Base-by-base conservation (phyloP, 2,797 vertebrate species). In the Zonotrichia albicollis region DNA sequence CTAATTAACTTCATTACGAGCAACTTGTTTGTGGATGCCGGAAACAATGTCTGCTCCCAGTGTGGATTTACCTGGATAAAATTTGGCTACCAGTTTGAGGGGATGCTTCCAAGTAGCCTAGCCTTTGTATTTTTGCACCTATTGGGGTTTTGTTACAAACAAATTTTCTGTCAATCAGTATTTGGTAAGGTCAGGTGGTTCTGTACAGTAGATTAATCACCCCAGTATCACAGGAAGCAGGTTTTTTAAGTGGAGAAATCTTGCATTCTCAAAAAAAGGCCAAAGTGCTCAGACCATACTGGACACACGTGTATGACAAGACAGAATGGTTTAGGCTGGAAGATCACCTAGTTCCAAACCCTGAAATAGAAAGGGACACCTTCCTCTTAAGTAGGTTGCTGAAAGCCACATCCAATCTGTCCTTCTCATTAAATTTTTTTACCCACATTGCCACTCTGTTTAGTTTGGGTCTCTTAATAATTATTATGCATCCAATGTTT, bases 1-100 rank as follows among this genome's bases (percentile, higher is more conserved):
- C 98, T 98, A 87, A 98, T 98, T 98, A 98, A 98, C 98, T 97
- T 95, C 70, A 91, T 89, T 95, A 93, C 58, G 53, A 97, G 95
- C 87, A 96, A 94, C 96, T 94, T 95, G 96, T 96, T 96, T 97
- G 96, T 94, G 94, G 97, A 96, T 94, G 96, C 93, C 96, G 95
- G 94, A 97, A 96, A 96, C 87, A 96, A 96, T 87, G 80, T 53
- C 96, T 43, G 17, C 89, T 95, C 84, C 90, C 65, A 20, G 60
- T 50, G 48, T 43, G 61, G 73, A 83, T 74, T 60, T 90, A 79
- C 61, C 67, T 68, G 77, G 32, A n/a, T 40, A 61, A 84, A 82
- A 94, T 93, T 79, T 92, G 54, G 62, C 96, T 90, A 14, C 29
- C 13, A 4, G 0, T 34, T 62, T 10, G 10, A 94, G 54, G 9